Conservation (phyloP, 2,113 vertebrate genomes). For the Heliornis fulica region DNA sequence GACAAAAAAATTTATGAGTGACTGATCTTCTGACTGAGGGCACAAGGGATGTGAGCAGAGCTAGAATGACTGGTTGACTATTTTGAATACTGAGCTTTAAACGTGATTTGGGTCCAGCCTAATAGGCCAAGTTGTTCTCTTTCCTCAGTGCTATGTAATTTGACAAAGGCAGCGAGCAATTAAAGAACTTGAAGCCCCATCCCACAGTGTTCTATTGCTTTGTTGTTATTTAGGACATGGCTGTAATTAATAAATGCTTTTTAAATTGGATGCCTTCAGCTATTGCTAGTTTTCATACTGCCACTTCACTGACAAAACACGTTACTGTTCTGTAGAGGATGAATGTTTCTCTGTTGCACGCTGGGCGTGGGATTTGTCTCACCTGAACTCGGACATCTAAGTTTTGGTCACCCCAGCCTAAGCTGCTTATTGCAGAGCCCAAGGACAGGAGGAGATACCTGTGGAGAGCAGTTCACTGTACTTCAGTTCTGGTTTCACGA, state of each 20-base stretch:
- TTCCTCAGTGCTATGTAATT: background rate
- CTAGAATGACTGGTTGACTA: background rate
- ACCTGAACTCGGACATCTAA: background rate
- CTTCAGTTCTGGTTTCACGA: background rate
- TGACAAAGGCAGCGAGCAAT: background rate
- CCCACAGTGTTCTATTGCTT: background rate
- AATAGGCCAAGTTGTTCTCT: background rate
- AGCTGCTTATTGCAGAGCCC: background rate
- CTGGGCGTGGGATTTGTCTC: background rate
- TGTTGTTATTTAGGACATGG: background rate
- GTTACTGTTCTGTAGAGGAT: fast-evolving
- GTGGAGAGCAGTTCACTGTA: background rate
- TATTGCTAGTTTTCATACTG: background rate
- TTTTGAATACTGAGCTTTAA: background rate
- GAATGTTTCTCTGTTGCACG: background rate
- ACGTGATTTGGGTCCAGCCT: background rate
- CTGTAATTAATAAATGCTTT: background rate
- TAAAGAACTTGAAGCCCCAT: background rate
- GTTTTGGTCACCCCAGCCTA: background rate
- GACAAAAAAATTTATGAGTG: background rate
- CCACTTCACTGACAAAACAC: background rate
- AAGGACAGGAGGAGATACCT: background rate
- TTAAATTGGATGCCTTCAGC: background rate
- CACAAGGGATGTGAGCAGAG: fast-evolving
- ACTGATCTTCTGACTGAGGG: background rate